phyloP scores from a whole-genome alignment of 2,888 invertebrate genomes.

The Melinopterus prodromus region DNA sequence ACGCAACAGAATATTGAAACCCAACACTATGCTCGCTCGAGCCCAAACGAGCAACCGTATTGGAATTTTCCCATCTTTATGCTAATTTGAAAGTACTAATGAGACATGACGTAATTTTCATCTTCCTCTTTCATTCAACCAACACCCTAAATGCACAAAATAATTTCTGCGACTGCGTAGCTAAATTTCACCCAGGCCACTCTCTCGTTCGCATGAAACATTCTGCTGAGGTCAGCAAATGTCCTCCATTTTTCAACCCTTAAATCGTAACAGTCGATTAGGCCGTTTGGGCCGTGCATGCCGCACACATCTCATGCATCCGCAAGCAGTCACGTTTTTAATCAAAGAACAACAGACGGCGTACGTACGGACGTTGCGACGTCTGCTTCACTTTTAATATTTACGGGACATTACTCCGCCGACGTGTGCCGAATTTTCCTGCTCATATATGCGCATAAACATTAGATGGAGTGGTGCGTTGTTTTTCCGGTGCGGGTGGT shows the following conservation, averaged over 20 bases:
- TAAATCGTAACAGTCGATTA: conserved; percentile 4
- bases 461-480: neutral
- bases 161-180: neutral
- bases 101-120: too few relatives aligned
- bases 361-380: neutral
- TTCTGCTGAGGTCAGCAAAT: neutral
- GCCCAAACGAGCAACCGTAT: too few relatives aligned
- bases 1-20: too few relatives aligned
- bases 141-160: too few relatives aligned
- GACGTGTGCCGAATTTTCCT: neutral
- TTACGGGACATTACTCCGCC: neutral
- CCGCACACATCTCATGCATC: neutral
- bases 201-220: neutral
- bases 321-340: neutral
- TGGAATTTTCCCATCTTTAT: too few relatives aligned
- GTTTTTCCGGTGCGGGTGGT: neutral
- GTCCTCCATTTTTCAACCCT: neutral
- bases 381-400: neutral
- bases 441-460: neutral
- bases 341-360: conserved; percentile 4
- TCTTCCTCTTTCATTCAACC: too few relatives aligned
- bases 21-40: too few relatives aligned
- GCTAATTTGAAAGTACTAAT: too few relatives aligned
- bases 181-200: neutral
- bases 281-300: neutral